Evolutionary conservation across 2,888 invertebrate species (phyloP).

Genomic region (Sarcophaga variegata): DNA sequence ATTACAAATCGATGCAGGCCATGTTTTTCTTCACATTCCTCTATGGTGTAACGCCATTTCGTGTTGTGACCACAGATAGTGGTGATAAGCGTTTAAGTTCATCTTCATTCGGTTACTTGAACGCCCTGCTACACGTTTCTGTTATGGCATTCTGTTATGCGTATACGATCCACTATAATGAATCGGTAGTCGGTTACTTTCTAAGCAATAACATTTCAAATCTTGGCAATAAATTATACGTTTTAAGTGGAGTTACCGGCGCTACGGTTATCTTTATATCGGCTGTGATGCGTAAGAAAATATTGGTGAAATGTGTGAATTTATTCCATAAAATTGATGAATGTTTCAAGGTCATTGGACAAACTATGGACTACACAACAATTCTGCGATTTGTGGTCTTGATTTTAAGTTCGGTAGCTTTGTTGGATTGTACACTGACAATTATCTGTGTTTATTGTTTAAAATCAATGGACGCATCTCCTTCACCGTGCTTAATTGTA

Average conservation of each 20-base stretch:
- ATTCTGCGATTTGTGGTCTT: slow-evolving; percentile 48
- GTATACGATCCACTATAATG: slow-evolving; percentile 54
- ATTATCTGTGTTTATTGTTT: slow-evolving; percentile 56
- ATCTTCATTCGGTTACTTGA: slow-evolving; percentile 60
- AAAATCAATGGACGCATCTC: slow-evolving; percentile 62
- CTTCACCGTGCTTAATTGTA: slow-evolving; percentile 63
- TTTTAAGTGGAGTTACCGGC: slow-evolving; percentile 58
- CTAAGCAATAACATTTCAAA: slow-evolving; percentile 65
- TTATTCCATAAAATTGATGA: slow-evolving; percentile 51
- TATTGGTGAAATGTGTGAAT: slow-evolving; percentile 59
- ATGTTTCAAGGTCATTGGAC: slow-evolving; percentile 38
- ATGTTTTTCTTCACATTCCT: slow-evolving; percentile 64
- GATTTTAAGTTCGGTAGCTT: slow-evolving; percentile 20
- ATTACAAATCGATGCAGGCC: slow-evolving; percentile 69
- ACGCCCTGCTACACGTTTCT: slow-evolving; percentile 41
- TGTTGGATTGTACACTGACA: slow-evolving; percentile 47
- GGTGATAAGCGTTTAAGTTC: slow-evolving; percentile 58
- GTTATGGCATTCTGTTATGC: slow-evolving; percentile 56
- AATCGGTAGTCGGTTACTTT: slow-evolving; percentile 71
- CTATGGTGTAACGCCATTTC: slow-evolving; percentile 67
- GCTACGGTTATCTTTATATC: slow-evolving; percentile 52
- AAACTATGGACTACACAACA: slow-evolving; percentile 56
- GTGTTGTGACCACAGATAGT: slow-evolving; percentile 48
- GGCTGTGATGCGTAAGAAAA: slow-evolving; percentile 47
- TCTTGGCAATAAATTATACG: slow-evolving; percentile 59